These are phyloP conservation scores for Rhadinocentrus ornatus DNA, from an alignment of 2,797 vertebrate species.

Conservation along the genomic window DNA sequence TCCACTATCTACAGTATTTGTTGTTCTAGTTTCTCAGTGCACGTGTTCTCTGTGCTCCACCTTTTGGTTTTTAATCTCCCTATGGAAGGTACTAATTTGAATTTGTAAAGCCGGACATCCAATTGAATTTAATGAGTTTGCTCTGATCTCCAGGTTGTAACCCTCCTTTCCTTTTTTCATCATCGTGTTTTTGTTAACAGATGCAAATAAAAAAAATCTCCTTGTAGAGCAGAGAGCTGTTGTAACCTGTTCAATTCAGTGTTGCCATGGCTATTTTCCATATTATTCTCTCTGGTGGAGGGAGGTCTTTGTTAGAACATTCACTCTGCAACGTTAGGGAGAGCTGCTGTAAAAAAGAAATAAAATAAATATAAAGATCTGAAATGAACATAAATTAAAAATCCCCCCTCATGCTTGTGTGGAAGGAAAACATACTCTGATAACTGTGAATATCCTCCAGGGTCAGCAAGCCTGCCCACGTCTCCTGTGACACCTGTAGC, in stretches of 20 bases:
- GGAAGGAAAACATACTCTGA: constrained; percentile 32
- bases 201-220: constrained; percentile 69
- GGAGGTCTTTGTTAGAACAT: constrained; percentile 34
- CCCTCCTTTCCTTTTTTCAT: constrained; percentile 67
- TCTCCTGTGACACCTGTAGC: constrained; percentile 86
- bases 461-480: constrained; percentile 88
- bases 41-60: neutral
- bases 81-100: constrained; percentile 68
- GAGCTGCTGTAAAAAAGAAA: neutral
- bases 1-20: constrained; percentile 14
- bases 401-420: constrained; percentile 2
- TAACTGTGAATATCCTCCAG: constrained; percentile 84
- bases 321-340: constrained; percentile 3
- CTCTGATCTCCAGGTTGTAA: constrained; percentile 72
- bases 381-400: constrained; percentile 29
- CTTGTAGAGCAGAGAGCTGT: constrained; percentile 33
- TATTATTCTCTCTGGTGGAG: constrained; percentile 30
- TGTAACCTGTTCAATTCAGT: constrained; percentile 22
- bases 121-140: constrained; percentile 73
- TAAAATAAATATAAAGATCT: neutral
- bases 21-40: neutral
- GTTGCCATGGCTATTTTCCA: constrained; percentile 67
- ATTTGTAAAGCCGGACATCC: constrained; percentile 71
- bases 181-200: constrained; percentile 55
- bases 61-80: constrained; percentile 21